A percentile compares a stretch with the other conserved stretches of the same genome.
Conservation (phyloP, 2,113 vertebrate genomes). For the Esox niger region DNA sequence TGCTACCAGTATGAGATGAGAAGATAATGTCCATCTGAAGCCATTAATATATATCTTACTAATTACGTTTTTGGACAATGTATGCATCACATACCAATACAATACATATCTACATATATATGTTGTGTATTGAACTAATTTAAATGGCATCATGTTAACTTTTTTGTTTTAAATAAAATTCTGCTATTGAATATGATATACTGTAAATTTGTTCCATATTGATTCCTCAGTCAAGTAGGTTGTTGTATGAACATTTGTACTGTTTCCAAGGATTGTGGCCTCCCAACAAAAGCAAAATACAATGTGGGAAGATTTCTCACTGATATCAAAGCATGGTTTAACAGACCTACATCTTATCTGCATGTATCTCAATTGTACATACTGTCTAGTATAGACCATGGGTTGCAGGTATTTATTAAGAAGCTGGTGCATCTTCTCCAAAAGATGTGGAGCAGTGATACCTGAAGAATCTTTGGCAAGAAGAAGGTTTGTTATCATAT, state of each 20-base stretch:
- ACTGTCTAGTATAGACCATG: no score
- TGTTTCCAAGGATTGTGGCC: no score
- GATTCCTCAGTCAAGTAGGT: no score
- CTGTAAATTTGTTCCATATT: constrained; percentile 9
- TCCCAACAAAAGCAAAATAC: no score
- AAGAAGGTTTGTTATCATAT: constrained; percentile 4
- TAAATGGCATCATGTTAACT: constrained; percentile 69
- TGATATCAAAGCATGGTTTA: no score
- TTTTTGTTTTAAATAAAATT: constrained; percentile 87
- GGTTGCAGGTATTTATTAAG: no score
- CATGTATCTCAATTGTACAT: no score
- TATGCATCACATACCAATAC: constrained; percentile 68
- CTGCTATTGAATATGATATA: constrained; percentile 61
- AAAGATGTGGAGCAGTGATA: constrained; percentile 28
- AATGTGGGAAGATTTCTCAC: no score
- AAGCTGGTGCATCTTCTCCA: neutral
- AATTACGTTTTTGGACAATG: constrained; percentile 69
- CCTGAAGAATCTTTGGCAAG: neutral
- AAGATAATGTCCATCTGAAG: constrained; percentile 68
- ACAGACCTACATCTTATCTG: no score
- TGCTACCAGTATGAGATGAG: constrained; percentile 52
- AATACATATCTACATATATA: constrained; percentile 61
- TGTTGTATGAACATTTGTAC: no score
- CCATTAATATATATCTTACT: constrained; percentile 67
- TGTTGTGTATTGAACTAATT: constrained; percentile 61